Conservation (phyloP, 2,888 invertebrate species). For the Lysandra bellargus region DNA sequence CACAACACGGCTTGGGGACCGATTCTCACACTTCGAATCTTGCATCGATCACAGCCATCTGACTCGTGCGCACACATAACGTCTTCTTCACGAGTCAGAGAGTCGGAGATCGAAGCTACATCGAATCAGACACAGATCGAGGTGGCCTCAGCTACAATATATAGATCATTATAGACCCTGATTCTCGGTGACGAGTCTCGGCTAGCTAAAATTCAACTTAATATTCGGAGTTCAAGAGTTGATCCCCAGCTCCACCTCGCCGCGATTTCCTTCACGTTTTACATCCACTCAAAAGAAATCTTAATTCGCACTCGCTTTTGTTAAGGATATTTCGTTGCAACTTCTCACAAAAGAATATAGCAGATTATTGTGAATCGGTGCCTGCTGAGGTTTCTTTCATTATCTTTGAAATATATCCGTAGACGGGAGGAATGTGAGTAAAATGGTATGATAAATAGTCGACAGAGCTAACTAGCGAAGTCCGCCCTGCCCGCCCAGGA, state of each 20-base stretch:
- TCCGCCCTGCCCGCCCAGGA: conserved; percentile 37
- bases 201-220: neutral
- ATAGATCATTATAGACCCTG: neutral
- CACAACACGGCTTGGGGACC: neutral
- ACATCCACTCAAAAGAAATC: conserved; percentile 16
- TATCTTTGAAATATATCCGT: neutral
- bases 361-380: neutral
- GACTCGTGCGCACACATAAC: neutral
- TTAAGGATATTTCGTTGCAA: neutral
- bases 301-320: conserved; percentile 2
- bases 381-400: neutral
- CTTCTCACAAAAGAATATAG: neutral
- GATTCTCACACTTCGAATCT: neutral
- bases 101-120: neutral
- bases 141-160: neutral
- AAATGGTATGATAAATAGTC: neutral
- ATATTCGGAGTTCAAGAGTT: neutral
- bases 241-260: neutral
- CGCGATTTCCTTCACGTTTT: neutral
- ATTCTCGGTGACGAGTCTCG: neutral
- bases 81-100: neutral
- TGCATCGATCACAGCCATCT: neutral
- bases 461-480: conserved; percentile 32
- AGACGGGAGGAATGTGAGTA: neutral
- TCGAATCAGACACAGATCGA: neutral